A percentile compares a stretch with the other conserved stretches of the same genome.
phyloP scores from a whole-genome alignment of 2,113 vertebrate genomes.

The Heteronetta atricapilla region DNA sequence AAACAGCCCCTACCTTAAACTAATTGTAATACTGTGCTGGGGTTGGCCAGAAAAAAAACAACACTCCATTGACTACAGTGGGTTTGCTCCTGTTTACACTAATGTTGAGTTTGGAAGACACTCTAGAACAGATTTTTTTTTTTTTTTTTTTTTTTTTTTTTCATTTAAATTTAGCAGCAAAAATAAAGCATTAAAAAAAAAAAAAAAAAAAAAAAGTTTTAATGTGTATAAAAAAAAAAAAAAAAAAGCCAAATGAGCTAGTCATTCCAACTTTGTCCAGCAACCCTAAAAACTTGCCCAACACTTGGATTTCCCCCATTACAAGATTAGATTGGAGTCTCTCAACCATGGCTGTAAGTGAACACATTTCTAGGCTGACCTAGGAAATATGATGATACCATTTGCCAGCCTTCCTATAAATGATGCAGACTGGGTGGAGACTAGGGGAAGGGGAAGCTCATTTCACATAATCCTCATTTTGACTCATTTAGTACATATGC shows the following conservation, averaged over 20 bases:
- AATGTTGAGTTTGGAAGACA: not conserved
- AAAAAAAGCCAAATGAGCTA: accelerated
- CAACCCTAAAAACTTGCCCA: not conserved
- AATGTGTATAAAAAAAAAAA: not conserved
- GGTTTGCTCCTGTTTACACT: not conserved
- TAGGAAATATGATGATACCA: not conserved
- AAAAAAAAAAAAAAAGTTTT: not conserved
- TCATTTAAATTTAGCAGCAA: not conserved
- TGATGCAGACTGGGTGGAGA: not conserved
- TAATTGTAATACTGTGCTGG: not conserved
- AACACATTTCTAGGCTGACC: not conserved
- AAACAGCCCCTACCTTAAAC: not conserved
- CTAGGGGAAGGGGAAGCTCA: not conserved
- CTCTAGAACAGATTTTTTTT: not conserved
- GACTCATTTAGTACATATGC: not conserved
- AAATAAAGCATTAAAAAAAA: not conserved
- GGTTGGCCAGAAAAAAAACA: not conserved
- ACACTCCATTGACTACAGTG: not conserved
- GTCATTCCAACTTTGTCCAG: not conserved
- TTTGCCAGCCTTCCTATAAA: not conserved
- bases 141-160: not conserved
- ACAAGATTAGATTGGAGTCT: not conserved
- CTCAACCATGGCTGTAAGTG: not conserved
- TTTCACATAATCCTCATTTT: not conserved
- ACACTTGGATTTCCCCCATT: not conserved